Base-by-base conservation (phyloP, 92 coral and sea anemone genomes). In the Virgularia gustaviana region DNA sequence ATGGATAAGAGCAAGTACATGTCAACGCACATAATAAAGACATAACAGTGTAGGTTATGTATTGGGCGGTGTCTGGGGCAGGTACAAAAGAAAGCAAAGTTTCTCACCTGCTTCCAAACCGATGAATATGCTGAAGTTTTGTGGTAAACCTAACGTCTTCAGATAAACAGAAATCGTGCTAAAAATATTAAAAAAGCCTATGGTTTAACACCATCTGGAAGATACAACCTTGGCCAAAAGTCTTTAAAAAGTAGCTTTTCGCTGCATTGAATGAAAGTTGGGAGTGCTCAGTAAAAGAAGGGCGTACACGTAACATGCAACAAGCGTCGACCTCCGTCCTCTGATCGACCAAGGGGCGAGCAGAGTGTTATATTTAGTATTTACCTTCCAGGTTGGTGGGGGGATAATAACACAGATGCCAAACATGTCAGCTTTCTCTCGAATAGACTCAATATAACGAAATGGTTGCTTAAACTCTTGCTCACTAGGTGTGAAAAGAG, bases 331-430 rank as follows among this genome's bases (percentile, higher is more conserved):
- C n/a, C n/a, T n/a, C n/a, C n/a, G n/a, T n/a, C n/a, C 22, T 8
- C 45, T 16, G 16, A 39, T 39, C 45, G 45, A 39, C 45, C 16
- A 39, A 39, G 45, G 45, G 16, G 45, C 45, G 45, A 47, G 55
- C 4, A 4, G 4, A 4, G 6, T 47, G 45, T 16, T 8, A 39
- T 39, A 39, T 8, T 11, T 1, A 19, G 6, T 15, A 36, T 82
- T 53, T 72, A 94, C 99, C 99, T 94, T 87, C 99, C 99, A 94
- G 22, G 90, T 81, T 35, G 85, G 87, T 0, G 99, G 99, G 0
- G 99, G 99, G n/a, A 79, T 88, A 38, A 94, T 56, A 43, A 94
- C 81, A 64, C 94, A 94, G 13, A 85, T 82, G 10, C 99, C 99
- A 75, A 81, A 84, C 60, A 75, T 75, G 60, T 82, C 88, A 19